Evolutionary conservation across 1,140 invertebrate species (phyloP).

Genomic region (Dinoponera quadriceps): DNA sequence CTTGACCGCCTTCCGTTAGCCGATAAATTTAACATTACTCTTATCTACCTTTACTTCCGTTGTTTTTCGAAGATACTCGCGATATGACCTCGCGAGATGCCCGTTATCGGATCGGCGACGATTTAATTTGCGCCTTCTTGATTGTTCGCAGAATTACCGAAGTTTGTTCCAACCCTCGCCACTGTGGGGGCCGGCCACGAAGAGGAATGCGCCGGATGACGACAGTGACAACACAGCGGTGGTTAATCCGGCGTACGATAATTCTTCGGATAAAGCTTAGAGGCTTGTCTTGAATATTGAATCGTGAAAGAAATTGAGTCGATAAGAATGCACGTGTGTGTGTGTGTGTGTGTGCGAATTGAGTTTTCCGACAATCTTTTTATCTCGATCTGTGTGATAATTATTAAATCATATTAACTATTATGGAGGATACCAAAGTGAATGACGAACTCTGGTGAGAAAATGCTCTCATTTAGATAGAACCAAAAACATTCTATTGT

Average conservation of each 20-base stretch:
- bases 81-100: constrained; percentile 55
- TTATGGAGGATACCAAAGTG: too few relatives aligned
- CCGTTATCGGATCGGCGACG: constrained; percentile 45
- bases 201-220: constrained; percentile 30
- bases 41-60: constrained; percentile 62
- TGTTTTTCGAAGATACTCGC: constrained; percentile 66
- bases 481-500: too few relatives aligned
- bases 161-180: constrained; percentile 78
- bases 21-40: constrained; percentile 76
- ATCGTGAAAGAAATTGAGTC: not conserved
- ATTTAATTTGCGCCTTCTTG: constrained; percentile 68
- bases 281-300: not conserved
- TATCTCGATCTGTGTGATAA: too few relatives aligned
- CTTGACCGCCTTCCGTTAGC: constrained; percentile 72
- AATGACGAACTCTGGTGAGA: too few relatives aligned
- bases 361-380: too few relatives aligned
- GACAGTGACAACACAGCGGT: constrained; percentile 41
- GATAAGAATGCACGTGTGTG: not conserved
- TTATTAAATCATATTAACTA: too few relatives aligned
- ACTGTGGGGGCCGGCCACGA: constrained; percentile 77
- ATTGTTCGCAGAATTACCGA: constrained; percentile 77
- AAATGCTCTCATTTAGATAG: too few relatives aligned
- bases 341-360: too few relatives aligned
- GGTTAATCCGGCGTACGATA: constrained; percentile 25
- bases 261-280: not conserved